These are phyloP conservation scores for Tachina lurida DNA, from an alignment of 2,888 invertebrate genomes.

Conservation along the genomic window DNA sequence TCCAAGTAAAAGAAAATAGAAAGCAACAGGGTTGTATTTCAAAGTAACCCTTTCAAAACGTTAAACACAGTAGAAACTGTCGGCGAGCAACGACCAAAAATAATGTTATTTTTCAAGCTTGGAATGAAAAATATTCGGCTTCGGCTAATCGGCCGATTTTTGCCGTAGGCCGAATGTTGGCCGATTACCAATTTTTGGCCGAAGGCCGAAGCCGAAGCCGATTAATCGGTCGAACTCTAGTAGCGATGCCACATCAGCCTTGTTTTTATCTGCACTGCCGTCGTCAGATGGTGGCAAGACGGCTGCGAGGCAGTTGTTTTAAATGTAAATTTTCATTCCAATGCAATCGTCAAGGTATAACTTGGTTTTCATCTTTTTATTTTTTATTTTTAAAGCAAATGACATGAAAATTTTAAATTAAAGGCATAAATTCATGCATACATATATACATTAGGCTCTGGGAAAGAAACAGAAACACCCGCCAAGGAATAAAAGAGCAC, in stretches of 20 bases:
- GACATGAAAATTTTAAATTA: constrained; percentile 70
- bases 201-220: no score
- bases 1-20: no score
- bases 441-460: constrained; percentile 11
- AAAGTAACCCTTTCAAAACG: no score
- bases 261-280: neutral
- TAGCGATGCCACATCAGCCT: constrained; percentile 34
- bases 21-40: no score
- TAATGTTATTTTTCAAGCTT: no score
- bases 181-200: no score
- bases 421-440: constrained; percentile 64
- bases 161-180: no score
- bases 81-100: no score
- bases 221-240: no score
- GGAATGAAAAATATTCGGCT: no score
- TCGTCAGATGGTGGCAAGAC: constrained; percentile 11
- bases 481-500: constrained; percentile 15
- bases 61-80: no score
- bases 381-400: constrained; percentile 51
- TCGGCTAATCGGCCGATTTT: no score
- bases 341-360: constrained; percentile 56
- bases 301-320: neutral
- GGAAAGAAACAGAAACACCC: neutral
- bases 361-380: constrained; percentile 7
- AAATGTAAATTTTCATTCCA: constrained; percentile 11